These are phyloP conservation scores for Ailuropoda melanoleuca DNA, from an alignment of 2,113 vertebrate genomes.

Conservation along the genomic window DNA sequence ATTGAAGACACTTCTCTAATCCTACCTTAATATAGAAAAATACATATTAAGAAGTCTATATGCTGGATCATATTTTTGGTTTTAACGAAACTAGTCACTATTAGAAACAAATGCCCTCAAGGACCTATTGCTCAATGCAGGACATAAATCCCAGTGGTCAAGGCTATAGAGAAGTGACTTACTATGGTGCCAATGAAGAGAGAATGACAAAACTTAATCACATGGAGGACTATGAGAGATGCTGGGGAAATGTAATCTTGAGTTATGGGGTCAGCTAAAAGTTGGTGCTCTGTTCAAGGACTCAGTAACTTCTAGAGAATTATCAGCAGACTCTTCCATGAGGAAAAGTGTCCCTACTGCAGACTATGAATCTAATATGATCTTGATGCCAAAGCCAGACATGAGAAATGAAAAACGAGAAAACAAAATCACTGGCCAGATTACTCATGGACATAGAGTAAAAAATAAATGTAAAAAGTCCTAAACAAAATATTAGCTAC, in stretches of 20 bases:
- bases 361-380: background rate
- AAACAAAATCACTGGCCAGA: background rate
- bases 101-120: background rate
- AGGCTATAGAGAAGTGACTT: background rate
- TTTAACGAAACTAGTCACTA: background rate
- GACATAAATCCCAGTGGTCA: background rate
- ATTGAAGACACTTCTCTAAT: background rate
- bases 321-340: background rate
- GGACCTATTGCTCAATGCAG: background rate
- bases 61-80: background rate
- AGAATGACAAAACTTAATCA: background rate
- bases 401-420: background rate
- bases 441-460: background rate
- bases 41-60: background rate
- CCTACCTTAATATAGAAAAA: background rate
- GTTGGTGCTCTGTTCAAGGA: background rate
- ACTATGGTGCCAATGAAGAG: background rate
- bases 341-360: background rate
- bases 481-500: constrained; percentile 23
- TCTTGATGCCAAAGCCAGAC: background rate
- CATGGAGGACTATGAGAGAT: too few relatives aligned
- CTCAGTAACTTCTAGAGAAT: background rate
- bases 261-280: background rate
- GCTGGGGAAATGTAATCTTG: background rate
- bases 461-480: background rate